Evolutionary conservation across 2,113 vertebrate species (phyloP).

Genomic region (Aplodontia rufa): DNA sequence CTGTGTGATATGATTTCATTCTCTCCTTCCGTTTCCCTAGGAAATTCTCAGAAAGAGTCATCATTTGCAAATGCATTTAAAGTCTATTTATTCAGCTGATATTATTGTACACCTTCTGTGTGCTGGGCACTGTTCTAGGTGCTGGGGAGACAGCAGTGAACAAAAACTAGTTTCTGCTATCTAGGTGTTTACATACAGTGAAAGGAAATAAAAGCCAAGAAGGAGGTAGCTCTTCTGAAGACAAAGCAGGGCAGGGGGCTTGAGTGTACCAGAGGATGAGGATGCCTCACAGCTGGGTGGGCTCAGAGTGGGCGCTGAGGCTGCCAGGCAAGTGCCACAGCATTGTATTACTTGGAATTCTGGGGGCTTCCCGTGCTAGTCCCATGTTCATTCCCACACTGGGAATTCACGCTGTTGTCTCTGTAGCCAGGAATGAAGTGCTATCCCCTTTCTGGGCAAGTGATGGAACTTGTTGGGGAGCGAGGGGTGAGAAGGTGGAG

Average conservation of each 20-base stretch:
- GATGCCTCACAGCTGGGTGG: not conserved
- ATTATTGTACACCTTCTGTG: not conserved
- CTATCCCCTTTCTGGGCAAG: not conserved
- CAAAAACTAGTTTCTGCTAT: not conserved
- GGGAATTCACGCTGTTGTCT: not conserved
- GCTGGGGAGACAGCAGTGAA: not conserved
- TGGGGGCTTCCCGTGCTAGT: not conserved
- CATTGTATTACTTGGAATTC: not conserved
- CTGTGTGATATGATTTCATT: not conserved
- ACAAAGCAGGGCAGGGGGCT: not conserved
- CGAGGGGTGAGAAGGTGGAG: not conserved
- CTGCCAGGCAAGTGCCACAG: not conserved
- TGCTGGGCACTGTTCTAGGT: not conserved
- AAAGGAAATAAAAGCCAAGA: slow-evolving; percentile 9
- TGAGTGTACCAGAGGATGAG: not conserved
- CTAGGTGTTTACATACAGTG: not conserved
- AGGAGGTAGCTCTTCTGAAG: not conserved
- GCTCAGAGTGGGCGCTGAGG: not conserved
- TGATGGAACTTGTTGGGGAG: not conserved
- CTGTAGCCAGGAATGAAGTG: not conserved
- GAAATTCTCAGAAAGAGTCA: not conserved
- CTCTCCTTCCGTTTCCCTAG: not conserved
- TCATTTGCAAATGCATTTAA: not conserved
- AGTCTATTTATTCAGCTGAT: not conserved
- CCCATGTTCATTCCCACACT: not conserved